Evolutionary conservation across 2,113 vertebrate genomes (phyloP), one percentile per base, ranked within the genome.

Genomic region (Hippopotamus amphibius): DNA sequence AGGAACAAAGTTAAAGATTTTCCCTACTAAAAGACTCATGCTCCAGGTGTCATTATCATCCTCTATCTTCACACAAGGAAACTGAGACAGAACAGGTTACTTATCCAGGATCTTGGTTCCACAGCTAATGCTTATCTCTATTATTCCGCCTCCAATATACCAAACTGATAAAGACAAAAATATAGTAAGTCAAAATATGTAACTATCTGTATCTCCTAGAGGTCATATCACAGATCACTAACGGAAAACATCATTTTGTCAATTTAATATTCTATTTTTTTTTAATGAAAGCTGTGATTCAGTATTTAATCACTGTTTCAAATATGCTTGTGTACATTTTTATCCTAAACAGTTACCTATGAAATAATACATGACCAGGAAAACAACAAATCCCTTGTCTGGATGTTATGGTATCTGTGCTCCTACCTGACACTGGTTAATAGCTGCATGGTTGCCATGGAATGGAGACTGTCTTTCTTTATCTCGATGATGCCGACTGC

Each of bases 401-500:
- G 13, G 12, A 86, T 61, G 57, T 83, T 77, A 17, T 17, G 16
- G 8, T 65, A n/a, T 15, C 6, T 15, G 16, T 13, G 63, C 30
- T 80, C 97, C 98, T 98, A 99, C 99, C 99, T 99, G 99, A 95
- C 99, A 99, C 97, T 99, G 99, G 98, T 99, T 99, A 99, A 99
- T 99, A 95, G 99, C 99, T 84, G 99, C 98, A 89, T 99, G 99
- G 99, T 99, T 99, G 97, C 99, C 99, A 97, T 99, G 99, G 98
- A 99, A 99, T 6, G 99, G 99, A 65, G 99, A 99, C 97, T 99
- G 99, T 94, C 99, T 99, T 61, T 99, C 99, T 98, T 99, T 99
- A 83, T 99, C 99, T 5, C 99, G 99, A 95, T 99, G 99, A 97
- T 99, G 99, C 53, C 99, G 99, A 96, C 99, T 99, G 98, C 99